These are phyloP conservation scores for Struthio camelus DNA, from an alignment of 2,113 vertebrate genomes.

Conservation along the genomic window DNA sequence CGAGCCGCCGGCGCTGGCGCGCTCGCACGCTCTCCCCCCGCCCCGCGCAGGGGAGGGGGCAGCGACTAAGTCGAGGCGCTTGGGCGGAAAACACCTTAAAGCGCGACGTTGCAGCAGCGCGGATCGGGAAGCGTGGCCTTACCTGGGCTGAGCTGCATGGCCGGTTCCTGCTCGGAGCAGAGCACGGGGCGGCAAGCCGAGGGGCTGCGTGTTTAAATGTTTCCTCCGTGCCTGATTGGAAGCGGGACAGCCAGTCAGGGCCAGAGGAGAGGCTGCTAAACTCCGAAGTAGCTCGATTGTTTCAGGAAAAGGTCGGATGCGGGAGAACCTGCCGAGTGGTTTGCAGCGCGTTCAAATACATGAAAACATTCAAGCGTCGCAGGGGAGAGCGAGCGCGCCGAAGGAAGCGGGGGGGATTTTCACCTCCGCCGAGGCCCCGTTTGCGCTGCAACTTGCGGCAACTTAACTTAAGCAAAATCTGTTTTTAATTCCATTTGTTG, in stretches of 20 bases:
- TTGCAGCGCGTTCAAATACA: accelerated
- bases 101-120: not conserved
- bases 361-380: not conserved
- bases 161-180: conserved; percentile 55
- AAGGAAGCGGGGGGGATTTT: not conserved
- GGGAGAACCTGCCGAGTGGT: conserved; percentile 16
- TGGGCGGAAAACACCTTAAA: not conserved
- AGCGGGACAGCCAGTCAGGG: conserved; percentile 58
- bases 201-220: conserved; percentile 58
- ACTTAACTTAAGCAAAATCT: not conserved
- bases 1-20: no score
- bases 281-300: conserved; percentile 39
- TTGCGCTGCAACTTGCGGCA: not conserved
- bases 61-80: not conserved
- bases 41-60: not conserved
- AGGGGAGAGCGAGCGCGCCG: not conserved
- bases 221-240: conserved; percentile 70
- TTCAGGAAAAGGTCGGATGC: conserved; percentile 47
- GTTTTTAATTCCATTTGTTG: conserved; percentile 16
- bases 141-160: conserved; percentile 70
- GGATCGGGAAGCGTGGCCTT: conserved; percentile 40
- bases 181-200: conserved; percentile 33
- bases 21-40: not conserved
- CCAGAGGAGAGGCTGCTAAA: conserved; percentile 57
- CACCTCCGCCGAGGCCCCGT: not conserved